Evolutionary conservation across 1,140 invertebrate species (phyloP), one percentile per base, ranked within the genome.

Genomic region (honey bee (Apis mellifera)): DNA sequence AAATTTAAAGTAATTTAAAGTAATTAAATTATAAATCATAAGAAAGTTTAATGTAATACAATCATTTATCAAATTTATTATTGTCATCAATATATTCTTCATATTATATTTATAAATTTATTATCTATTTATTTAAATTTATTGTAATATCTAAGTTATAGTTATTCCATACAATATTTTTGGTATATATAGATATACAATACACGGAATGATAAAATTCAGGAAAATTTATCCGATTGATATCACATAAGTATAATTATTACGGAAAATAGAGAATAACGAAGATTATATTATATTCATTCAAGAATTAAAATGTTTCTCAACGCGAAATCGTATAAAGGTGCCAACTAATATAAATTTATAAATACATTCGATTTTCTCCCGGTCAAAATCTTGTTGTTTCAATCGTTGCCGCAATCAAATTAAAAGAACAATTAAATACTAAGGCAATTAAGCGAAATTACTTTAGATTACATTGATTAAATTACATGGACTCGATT

Each of bases 391-490:
- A 21, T 48, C 13, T 17, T 5, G 1, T 9, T 23, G 21, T 50
- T n/a, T 64, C 17, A 66, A 9, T 73, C 71, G 65, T 23, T 59
- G n/a, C 59, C 54, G 50, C 84, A 64, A 86, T 87, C 73, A 70
- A 74, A 83, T 87, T 52, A 68, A 42, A 83, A 73, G 80, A 78
- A 62, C 57, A 75, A 86, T 86, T 86, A 86, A 76, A 74, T 70
- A 72, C 82, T 54, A 57, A 32, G 69, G 17, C 81, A 84, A 87
- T 87, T 86, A 87, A 86, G 50, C 76, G 69, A 68, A 86, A 86
- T 86, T 75, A 86, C 62, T 64, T 86, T 23, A 70, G 82, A 87
- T 87, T 86, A 87, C 82, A 83, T 87, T 83, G 86, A 87, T 86
- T 87, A 86, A 87, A 87, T 87, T 86, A 87, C 65, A 59, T 69